These are phyloP conservation scores for Gymnogyps californianus DNA, from an alignment of 2,113 vertebrate species.

Conservation along the genomic window DNA sequence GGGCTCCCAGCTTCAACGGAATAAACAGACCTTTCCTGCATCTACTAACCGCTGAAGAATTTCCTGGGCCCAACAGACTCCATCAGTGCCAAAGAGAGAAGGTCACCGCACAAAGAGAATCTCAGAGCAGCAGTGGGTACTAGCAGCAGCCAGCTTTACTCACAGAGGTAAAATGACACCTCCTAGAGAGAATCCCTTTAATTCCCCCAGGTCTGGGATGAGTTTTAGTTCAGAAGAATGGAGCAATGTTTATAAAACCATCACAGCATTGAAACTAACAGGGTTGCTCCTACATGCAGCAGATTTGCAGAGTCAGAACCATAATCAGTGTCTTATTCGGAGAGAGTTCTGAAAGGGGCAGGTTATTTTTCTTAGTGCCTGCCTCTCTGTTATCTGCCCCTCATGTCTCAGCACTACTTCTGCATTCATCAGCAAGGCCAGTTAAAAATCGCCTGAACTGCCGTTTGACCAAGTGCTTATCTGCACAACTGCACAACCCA, in stretches of 20 bases:
- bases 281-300: neutral
- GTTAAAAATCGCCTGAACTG: conserved; percentile 47
- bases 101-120: neutral
- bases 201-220: neutral
- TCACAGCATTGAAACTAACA: neutral
- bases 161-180: neutral
- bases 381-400: neutral
- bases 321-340: neutral
- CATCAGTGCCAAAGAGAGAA: neutral
- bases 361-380: neutral
- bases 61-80: neutral
- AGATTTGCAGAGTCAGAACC: neutral
- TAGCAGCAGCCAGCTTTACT: neutral
- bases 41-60: neutral
- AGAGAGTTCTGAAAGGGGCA: neutral
- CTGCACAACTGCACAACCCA: conserved; percentile 68
- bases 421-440: conserved; percentile 61
- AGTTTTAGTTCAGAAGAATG: neutral
- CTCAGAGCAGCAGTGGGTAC: neutral
- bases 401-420: conserved; percentile 38
- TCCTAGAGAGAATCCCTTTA: neutral
- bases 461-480: conserved; percentile 67
- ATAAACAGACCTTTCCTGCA: conserved; percentile 36
- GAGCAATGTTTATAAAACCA: neutral
- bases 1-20: neutral